Evolutionary conservation across 53 echinoderm and acorn worm genomes (phyloP).

Genomic region (Antedon mediterranea): DNA sequence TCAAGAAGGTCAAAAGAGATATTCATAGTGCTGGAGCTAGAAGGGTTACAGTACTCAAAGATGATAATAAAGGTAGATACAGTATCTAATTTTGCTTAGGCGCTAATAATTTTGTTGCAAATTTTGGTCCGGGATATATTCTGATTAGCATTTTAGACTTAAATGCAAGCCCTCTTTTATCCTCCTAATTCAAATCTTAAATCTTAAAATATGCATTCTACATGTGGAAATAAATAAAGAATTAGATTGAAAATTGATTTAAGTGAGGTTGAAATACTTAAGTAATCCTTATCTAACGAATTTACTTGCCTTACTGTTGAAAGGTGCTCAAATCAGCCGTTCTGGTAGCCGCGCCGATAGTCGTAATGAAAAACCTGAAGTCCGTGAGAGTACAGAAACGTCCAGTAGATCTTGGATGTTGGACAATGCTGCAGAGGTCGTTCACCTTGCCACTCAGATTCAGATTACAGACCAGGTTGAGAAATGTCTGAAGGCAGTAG

Average conservation of each 20-base stretch:
- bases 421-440: constrained; percentile 88
- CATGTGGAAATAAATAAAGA: no score
- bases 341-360: constrained; percentile 48
- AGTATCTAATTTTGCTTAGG: no score
- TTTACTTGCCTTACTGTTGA: background rate
- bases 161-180: no score
- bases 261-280: no score
- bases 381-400: background rate
- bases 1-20: constrained; percentile 34
- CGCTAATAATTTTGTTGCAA: no score
- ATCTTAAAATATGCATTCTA: no score
- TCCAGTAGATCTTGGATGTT: constrained; percentile 64
- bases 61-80: constrained; percentile 35
- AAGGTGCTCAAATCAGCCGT: constrained; percentile 32
- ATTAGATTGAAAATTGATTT: no score
- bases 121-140: no score
- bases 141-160: no score
- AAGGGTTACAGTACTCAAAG: constrained; percentile 50
- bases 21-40: constrained; percentile 96
- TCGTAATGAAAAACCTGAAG: constrained; percentile 30
- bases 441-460: constrained; percentile 79
- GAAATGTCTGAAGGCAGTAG: constrained; percentile 57
- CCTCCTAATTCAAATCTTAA: no score
- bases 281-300: no score
- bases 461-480: constrained; percentile 83